phyloP scores from a whole-genome alignment of 2,888 invertebrate species.

The Elaeidobius kamerunicus region DNA sequence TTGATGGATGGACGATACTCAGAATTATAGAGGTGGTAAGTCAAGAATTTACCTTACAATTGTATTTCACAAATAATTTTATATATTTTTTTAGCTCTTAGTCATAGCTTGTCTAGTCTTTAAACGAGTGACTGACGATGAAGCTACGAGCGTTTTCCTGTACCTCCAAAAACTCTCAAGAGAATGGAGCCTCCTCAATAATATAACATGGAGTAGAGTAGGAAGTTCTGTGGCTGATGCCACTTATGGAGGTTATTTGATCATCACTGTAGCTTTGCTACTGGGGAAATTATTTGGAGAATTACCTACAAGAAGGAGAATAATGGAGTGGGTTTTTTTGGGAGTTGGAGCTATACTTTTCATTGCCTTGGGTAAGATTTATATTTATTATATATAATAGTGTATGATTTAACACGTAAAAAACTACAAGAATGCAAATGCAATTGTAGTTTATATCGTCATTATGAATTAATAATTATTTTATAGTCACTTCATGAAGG shows the following conservation, averaged over 20 bases:
- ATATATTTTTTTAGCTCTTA: slow-evolving; percentile 53
- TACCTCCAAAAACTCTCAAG: slow-evolving; percentile 68
- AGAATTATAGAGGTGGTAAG: slow-evolving; percentile 49
- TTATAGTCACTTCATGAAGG: slow-evolving; percentile 8
- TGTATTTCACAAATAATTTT: slow-evolving; percentile 2
- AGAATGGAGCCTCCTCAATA: slow-evolving; percentile 72
- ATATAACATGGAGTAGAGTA: slow-evolving; percentile 69
- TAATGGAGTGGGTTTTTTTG: slow-evolving; percentile 66
- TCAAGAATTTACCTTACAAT: slow-evolving; percentile 3
- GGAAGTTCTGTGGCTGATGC: slow-evolving; percentile 67
- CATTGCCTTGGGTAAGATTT: slow-evolving; percentile 58
- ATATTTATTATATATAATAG: neutral
- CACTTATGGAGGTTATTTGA: slow-evolving; percentile 66
- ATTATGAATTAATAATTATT: neutral
- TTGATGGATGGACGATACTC: slow-evolving; percentile 48
- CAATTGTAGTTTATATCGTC: neutral
- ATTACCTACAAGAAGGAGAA: slow-evolving; percentile 59
- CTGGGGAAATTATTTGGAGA: slow-evolving; percentile 64
- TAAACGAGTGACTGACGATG: slow-evolving; percentile 70
- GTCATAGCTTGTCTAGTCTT: slow-evolving; percentile 66
- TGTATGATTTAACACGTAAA: neutral
- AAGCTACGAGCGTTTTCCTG: slow-evolving; percentile 65
- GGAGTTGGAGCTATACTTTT: slow-evolving; percentile 69
- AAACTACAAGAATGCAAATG: neutral
- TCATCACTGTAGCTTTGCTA: slow-evolving; percentile 66